Base-by-base conservation (phyloP, 2,888 invertebrate species). In the Anarsia innoxiella region DNA sequence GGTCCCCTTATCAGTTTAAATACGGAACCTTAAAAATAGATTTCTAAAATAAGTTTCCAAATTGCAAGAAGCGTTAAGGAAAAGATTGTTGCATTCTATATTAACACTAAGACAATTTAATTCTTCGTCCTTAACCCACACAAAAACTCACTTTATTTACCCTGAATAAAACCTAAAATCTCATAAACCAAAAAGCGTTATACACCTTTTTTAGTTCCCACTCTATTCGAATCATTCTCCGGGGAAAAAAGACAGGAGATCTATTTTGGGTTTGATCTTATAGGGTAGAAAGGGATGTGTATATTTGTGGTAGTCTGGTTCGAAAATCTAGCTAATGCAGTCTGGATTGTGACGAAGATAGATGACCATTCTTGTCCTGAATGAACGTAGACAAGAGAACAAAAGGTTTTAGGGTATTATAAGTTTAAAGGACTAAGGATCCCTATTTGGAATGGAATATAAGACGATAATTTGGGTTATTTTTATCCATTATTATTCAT, bases 261-360 rank as follows among this genome's bases (percentile, higher is more conserved):
- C 44, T 55, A 57, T 53, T n/a, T n/a, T n/a, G n/a, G n/a, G 42
- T 51, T 56, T 53, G 42, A 28, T 3, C 26, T 15, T 39, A 34
- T 49, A 48, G 28, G 68, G 42, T 33, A 41, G 66, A 80, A 53
- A 44, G 68, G 51, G 82, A 71, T 32, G 44, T 53, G 11, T 49
- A 48, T 55, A 56, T 47, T 49, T 66, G 53, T 52, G 52, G 52
- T 39, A 38, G 44, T 51, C 46, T 35, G 47, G 41, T 48, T 57
- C 38, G 34, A 66, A 44, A 45, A 71, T 70, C 74, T 72, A 73
- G 70, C 64, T 76, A 75, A 80, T 76, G 75, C 71, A 58, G 75
- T 70, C 67, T 75, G 67, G 61, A 38, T 51, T 44, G 46, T 76
- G 83, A 83, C 71, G 80, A 83, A 80, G 83, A 83, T 75, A 67